Percentiles rank a stretch among this genome's conserved stretches.
Evolutionary conservation across 2,797 vertebrate species (phyloP).

Genomic region (Eulemur rubriventer): DNA sequence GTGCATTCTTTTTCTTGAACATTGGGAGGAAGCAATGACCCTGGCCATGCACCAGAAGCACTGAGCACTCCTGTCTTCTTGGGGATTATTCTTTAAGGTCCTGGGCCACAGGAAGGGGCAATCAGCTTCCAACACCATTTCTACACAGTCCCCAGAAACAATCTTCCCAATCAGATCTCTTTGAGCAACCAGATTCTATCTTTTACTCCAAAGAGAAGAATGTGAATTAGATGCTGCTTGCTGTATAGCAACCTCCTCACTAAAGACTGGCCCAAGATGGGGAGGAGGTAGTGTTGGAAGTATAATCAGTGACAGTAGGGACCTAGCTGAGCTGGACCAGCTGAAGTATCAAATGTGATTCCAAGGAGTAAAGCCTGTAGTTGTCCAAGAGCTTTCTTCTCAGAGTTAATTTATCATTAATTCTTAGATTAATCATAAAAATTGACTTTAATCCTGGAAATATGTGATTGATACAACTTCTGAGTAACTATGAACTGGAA

Average conservation of each 20-base stretch:
- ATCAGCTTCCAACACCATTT: not conserved
- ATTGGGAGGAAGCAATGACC: not conserved
- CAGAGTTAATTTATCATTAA: not conserved
- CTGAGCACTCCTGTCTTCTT: not conserved
- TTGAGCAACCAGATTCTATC: not conserved
- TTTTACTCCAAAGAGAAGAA: not conserved
- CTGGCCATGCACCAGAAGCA: not conserved
- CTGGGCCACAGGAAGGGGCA: not conserved
- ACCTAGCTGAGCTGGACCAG: not conserved
- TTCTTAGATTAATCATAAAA: not conserved
- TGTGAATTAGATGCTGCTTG: not conserved
- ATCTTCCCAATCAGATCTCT: not conserved
- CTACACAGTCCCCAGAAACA: not conserved
- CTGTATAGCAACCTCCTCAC: not conserved
- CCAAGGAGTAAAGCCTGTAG: not conserved
- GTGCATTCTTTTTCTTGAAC: not conserved
- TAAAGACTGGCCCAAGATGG: not conserved
- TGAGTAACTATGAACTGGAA: not conserved
- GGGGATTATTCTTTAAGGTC: not conserved
- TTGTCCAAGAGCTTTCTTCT: not conserved
- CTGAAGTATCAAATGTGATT: not conserved
- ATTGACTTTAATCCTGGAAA: not conserved
- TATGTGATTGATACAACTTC: not conserved
- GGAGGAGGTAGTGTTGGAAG: not conserved
- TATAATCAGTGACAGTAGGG: not conserved